Evolutionary conservation across 2,888 invertebrate species (phyloP).

Genomic region (Tuberolachnus salignus): DNA sequence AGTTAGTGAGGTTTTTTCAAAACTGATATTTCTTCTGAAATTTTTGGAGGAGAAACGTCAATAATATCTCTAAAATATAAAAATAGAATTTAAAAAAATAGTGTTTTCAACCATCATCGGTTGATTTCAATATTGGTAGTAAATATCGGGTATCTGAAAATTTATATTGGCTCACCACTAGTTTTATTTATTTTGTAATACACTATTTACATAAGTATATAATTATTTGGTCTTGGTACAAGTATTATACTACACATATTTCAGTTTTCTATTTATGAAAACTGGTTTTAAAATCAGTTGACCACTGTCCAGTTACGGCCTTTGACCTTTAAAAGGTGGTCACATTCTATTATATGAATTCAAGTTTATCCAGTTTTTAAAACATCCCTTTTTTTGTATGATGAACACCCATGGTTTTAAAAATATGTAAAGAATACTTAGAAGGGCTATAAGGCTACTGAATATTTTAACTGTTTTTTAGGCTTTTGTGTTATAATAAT

Average conservation of each 20-base stretch:
- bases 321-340: slow-evolving; percentile 30
- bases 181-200: too few relatives aligned
- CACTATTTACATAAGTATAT: neutral
- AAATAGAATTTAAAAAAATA: too few relatives aligned
- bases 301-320: slow-evolving; percentile 38
- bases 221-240: neutral
- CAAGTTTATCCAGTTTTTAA: slow-evolving; percentile 42
- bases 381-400: neutral
- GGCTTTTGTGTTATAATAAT: too few relatives aligned
- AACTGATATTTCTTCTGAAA: too few relatives aligned
- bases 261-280: neutral
- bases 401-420: neutral
- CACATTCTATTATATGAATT: slow-evolving; percentile 35
- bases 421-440: neutral
- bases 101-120: too few relatives aligned
- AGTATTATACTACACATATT: neutral
- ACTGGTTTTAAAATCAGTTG: slow-evolving; percentile 41
- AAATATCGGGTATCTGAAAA: too few relatives aligned
- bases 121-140: too few relatives aligned
- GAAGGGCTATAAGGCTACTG: neutral
- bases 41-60: too few relatives aligned
- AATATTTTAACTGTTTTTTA: neutral
- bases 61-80: too few relatives aligned
- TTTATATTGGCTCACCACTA: too few relatives aligned
- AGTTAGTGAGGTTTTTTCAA: too few relatives aligned